phyloP scores from a whole-genome alignment of 2,113 vertebrate species.

The Galbula dea region DNA sequence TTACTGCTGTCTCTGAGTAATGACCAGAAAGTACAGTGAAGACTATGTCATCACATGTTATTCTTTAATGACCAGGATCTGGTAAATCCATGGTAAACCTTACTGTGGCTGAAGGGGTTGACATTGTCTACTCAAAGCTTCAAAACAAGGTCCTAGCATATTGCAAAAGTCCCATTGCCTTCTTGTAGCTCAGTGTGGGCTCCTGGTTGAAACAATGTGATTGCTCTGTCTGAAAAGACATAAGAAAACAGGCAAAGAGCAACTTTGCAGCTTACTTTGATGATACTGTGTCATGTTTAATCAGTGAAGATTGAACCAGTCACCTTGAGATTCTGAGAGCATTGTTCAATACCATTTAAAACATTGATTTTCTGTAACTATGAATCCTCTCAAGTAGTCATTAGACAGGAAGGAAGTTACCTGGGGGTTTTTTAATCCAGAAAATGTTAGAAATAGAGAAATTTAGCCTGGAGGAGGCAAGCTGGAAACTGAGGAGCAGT shows the following conservation, averaged over 20 bases:
- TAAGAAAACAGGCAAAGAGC: background rate
- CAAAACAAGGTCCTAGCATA: background rate
- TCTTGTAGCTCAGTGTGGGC: background rate
- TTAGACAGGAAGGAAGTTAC: conserved; percentile 65
- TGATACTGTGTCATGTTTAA: conserved; percentile 61
- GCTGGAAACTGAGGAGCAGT: conserved; percentile 32
- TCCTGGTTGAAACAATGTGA: background rate
- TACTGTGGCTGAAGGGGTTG: background rate
- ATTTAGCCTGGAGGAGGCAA: conserved; percentile 55
- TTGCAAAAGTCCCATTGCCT: background rate
- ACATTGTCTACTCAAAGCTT: background rate
- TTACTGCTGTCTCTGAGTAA: background rate
- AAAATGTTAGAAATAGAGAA: conserved; percentile 53
- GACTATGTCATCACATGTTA: background rate
- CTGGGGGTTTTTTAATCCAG: conserved; percentile 2
- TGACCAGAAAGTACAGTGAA: background rate
- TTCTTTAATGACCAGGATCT: background rate
- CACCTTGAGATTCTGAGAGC: conserved; percentile 67
- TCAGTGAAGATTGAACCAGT: conserved; percentile 61
- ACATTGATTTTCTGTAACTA: conserved; percentile 72
- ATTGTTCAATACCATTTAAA: conserved; percentile 66
- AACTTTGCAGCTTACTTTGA: conserved; percentile 43
- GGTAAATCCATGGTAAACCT: background rate
- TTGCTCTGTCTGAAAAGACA: background rate
- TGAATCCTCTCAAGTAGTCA: conserved; percentile 68